Base-by-base conservation (phyloP, 2,797 vertebrate species). In the Graptemys geographica region DNA sequence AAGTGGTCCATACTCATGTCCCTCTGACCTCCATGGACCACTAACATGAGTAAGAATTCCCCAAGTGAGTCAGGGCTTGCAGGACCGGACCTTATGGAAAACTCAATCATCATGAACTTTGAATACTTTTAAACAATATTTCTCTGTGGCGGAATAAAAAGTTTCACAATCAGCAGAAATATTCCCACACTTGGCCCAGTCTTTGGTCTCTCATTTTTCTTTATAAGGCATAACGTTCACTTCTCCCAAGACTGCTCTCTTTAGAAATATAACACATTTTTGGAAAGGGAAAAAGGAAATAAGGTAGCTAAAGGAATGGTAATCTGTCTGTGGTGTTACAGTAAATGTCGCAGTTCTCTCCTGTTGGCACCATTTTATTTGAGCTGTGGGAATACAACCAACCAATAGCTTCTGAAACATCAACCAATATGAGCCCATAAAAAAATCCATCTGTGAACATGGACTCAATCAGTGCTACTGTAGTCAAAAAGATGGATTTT, bases 311-410 rank as follows among this genome's bases (percentile, higher is more conserved):
- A 95, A 95, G 86, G 93, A 97, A 91, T 81, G 95, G 90, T 84
- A 96, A 97, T 97, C 94, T 96, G 11, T 96, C 94, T 96, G 52
- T 89, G 79, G 87, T 0, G 0, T 90, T 96, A 96, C 91, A 96
- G 95, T 27, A 97, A 97, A 97, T 92, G 94, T 94, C 88, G 86
- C 88, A 92, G 84, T 95, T 97, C 96, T 95, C 90, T 95, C 83
- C 62, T 55, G 19, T 72, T 94, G 89, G 65, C 90, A 93, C 89
- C 74, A 74, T 92, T 94, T 95, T 96, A 96, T 95, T 94, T 94
- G 92, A 92, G 76, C 86, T 81, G 27, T 93, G 95, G 94, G 96
- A 97, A 94, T 97, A 80, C 41, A 96, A 91, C 55, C 80, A 94
- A 83, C 87, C 84, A 95, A 94, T 89, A 93, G 0, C 0, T 88